A percentile compares a stretch with the other conserved stretches of the same genome.
Conservation (phyloP, 1,140 invertebrate species). For the Drosophila baimaii region DNA sequence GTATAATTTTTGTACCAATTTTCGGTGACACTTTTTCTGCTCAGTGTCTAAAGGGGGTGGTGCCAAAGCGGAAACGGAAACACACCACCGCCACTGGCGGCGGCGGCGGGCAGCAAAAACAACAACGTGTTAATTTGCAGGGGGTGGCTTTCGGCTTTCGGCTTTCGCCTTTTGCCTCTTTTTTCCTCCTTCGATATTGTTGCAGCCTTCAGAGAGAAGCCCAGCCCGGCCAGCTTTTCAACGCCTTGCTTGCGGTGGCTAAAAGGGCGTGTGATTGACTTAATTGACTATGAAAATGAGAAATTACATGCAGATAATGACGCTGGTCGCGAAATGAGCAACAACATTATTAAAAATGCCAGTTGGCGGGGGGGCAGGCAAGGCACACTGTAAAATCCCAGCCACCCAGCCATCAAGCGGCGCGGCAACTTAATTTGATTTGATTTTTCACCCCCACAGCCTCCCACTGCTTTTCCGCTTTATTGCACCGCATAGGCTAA, state of each 20-base stretch:
- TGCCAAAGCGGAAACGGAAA: constrained; percentile 65
- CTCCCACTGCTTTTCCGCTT: constrained; percentile 37
- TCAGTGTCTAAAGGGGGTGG: not conserved
- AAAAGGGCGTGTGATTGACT: constrained; percentile 85
- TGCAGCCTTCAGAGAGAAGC: constrained; percentile 7
- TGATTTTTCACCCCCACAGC: constrained; percentile 58
- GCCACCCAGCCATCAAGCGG: constrained; percentile 53
- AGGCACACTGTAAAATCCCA: constrained; percentile 49
- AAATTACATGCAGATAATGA: constrained; percentile 84
- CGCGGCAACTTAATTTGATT: constrained; percentile 76
- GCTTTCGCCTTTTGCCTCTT: not conserved
- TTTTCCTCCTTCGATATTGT: not conserved
- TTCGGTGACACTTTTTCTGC: not conserved
- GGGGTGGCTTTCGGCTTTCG: constrained; percentile 48
- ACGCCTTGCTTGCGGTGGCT: constrained; percentile 70
- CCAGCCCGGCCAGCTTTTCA: constrained; percentile 12
- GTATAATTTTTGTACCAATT: not conserved
- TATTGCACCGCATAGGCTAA: constrained; percentile 72
- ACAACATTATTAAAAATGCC: constrained; percentile 58
- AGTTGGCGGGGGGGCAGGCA: not conserved
- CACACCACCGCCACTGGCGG: constrained; percentile 47
- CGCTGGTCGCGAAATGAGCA: constrained; percentile 77
- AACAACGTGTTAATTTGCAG: constrained; percentile 79
- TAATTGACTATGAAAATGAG: constrained; percentile 85
- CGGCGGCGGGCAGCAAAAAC: constrained; percentile 21